phyloP scores from a whole-genome alignment of 2,113 vertebrate species.

The Pipra filicauda region DNA sequence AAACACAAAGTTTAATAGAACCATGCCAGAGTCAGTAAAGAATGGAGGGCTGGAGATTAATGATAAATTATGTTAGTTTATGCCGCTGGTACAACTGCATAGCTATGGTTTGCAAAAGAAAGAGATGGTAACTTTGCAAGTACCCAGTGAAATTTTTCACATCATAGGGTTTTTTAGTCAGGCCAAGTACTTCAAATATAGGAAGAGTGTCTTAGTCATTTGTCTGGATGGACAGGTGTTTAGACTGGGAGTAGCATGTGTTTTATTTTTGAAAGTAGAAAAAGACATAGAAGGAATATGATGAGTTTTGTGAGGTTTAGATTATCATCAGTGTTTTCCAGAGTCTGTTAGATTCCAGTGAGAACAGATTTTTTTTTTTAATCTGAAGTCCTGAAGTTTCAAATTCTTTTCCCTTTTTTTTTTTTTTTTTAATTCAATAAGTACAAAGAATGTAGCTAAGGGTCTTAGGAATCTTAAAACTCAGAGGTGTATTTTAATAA shows the following conservation, averaged over 20 bases:
- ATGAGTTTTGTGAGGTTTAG: neutral
- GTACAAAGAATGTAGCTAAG: neutral
- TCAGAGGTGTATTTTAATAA: neutral
- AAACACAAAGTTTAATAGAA: slow-evolving; percentile 55
- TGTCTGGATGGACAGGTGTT: neutral
- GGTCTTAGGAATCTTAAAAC: neutral
- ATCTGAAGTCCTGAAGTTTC: neutral
- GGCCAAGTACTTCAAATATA: neutral
- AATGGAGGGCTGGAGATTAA: slow-evolving; percentile 16
- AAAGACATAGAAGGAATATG: neutral
- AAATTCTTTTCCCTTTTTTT: neutral
- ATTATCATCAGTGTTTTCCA: neutral
- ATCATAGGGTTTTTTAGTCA: neutral
- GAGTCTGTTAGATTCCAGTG: neutral
- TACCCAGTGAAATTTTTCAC: neutral
- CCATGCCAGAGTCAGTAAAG: slow-evolving; percentile 33
- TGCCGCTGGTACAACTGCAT: neutral
- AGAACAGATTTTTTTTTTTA: neutral
- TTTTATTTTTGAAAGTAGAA: neutral
- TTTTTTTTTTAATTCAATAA: neutral
- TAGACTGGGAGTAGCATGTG: neutral
- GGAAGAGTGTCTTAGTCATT: neutral
- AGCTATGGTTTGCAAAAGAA: neutral
- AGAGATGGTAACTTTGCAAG: neutral
- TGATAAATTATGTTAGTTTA: slow-evolving; percentile 32